Conservation (phyloP, 2,888 invertebrate species). For the Orchesellides sinensis region DNA sequence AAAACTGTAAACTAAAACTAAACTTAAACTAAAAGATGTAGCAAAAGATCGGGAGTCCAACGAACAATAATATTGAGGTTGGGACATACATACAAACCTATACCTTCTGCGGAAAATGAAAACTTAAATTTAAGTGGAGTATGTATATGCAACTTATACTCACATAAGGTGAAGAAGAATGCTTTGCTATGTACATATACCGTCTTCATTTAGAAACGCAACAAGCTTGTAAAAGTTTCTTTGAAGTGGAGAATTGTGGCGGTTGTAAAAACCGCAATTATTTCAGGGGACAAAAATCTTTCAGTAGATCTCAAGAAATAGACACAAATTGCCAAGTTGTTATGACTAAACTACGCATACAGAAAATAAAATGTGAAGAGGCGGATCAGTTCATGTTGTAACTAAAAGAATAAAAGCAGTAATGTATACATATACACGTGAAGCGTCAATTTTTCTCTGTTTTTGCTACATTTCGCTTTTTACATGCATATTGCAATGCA, state of each 20-base stretch:
- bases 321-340: conserved; percentile 5
- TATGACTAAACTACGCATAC: neutral
- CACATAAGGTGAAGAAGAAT: too few relatives aligned
- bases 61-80: too few relatives aligned
- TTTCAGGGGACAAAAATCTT: conserved; percentile 45
- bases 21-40: too few relatives aligned
- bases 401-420: neutral
- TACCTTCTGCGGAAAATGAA: too few relatives aligned
- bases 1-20: too few relatives aligned
- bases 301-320: neutral
- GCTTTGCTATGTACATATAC: too few relatives aligned
- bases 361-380: neutral
- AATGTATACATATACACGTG: neutral
- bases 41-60: too few relatives aligned
- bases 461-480: neutral
- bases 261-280: conserved; percentile 50
- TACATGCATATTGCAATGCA: neutral
- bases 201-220: too few relatives aligned
- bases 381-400: conserved; percentile 21
- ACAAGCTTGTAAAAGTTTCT: too few relatives aligned
- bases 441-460: neutral
- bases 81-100: too few relatives aligned
- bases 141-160: too few relatives aligned
- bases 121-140: too few relatives aligned
- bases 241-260: conserved; percentile 5